Conservation (phyloP, 1,140 invertebrate genomes). For the Caerostris extrusa region DNA sequence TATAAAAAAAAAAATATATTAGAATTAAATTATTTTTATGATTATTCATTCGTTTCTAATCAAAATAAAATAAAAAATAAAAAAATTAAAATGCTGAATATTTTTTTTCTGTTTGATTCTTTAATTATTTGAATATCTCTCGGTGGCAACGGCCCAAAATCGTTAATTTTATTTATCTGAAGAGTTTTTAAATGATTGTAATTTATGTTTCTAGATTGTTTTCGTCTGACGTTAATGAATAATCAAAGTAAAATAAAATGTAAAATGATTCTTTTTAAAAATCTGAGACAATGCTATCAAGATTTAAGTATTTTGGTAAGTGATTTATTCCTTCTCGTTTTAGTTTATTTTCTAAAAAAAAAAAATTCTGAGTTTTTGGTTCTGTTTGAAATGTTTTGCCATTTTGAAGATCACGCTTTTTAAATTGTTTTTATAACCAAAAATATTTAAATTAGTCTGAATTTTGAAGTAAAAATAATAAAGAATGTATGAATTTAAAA, state of each 20-base stretch:
- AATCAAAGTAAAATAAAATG: not conserved
- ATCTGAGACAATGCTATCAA: no score
- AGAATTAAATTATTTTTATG: slow-evolving; percentile 68
- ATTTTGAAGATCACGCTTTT: no score
- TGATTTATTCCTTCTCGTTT: not conserved
- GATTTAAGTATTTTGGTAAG: not conserved
- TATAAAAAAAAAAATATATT: slow-evolving; percentile 1
- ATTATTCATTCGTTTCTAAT: slow-evolving; percentile 38
- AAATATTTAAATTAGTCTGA: no score
- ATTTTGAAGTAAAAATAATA: no score
- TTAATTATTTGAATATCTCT: slow-evolving; percentile 32
- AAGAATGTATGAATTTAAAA: no score
- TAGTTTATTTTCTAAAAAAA: not conserved
- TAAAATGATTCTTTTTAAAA: not conserved
- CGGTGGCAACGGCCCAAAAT: slow-evolving; percentile 36
- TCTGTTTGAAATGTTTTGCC: no score
- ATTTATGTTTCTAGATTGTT: slow-evolving; percentile 8
- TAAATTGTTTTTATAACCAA: no score
- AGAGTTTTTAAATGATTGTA: not conserved
- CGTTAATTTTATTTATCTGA: not conserved
- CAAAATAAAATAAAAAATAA: not conserved
- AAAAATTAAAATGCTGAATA: not conserved
- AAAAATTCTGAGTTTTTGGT: no score
- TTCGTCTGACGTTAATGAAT: not conserved
- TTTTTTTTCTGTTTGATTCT: slow-evolving; percentile 16